These are phyloP conservation scores for Cichlasoma orientale DNA, from an alignment of 2,797 vertebrate species.

Conservation along the genomic window DNA sequence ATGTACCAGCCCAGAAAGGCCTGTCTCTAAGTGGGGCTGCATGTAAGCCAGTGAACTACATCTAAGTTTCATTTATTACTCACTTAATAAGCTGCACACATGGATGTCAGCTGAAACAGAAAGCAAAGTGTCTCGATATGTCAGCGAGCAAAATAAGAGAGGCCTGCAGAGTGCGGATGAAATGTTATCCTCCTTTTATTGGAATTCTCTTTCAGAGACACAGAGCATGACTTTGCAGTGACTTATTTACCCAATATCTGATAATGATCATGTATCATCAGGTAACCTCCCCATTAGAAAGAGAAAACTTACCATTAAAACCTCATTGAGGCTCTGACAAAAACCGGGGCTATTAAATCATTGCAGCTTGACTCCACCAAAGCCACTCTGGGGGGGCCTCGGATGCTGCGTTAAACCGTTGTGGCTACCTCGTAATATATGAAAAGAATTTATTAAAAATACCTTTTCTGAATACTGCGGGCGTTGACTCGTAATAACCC, in stretches of 20 bases:
- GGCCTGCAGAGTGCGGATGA: constrained; percentile 54
- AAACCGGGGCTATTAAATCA: constrained; percentile 37
- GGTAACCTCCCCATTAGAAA: constrained; percentile 36
- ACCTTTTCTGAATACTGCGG: neutral
- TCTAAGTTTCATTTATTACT: constrained; percentile 24
- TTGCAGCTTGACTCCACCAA: constrained; percentile 24
- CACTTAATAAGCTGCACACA: constrained; percentile 14
- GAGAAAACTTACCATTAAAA: constrained; percentile 60
- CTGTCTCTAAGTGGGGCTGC: neutral
- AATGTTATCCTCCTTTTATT: constrained; percentile 69
- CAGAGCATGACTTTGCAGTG: constrained; percentile 49
- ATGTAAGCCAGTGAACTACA: constrained; percentile 16
- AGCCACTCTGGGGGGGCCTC: constrained; percentile 1
- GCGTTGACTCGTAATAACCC: constrained; percentile 5
- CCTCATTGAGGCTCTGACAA: constrained; percentile 46
- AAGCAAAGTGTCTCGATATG: constrained; percentile 27
- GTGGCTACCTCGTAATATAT: neutral
- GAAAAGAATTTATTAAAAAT: neutral
- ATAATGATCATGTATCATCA: constrained; percentile 63
- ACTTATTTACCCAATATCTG: constrained; percentile 51
- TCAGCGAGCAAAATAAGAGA: constrained; percentile 4
- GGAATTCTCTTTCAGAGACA: constrained; percentile 60
- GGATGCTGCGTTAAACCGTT: constrained; percentile 10
- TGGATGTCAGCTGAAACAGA: constrained; percentile 52
- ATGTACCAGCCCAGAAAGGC: neutral